Base-by-base conservation (phyloP, 2,888 invertebrate species). In the Plagodis dolabraria region DNA sequence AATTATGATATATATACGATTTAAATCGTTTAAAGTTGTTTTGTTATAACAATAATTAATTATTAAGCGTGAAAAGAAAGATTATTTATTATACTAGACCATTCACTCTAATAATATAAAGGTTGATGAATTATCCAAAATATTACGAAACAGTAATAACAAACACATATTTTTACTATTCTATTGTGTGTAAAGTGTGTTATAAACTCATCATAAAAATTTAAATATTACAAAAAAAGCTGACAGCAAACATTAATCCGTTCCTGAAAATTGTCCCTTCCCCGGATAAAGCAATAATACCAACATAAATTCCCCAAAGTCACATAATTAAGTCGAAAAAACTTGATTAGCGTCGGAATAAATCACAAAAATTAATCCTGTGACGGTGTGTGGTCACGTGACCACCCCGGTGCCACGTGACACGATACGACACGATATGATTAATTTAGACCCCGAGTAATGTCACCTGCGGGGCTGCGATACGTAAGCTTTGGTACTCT, bases 271-370 rank as follows among this genome's bases (percentile, higher is more conserved):
- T 34, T 4, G 35, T 33, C 36, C 46, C 33, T 33, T 53, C 11
- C 7, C 9, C 22, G 12, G 52, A 51, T 51, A 46, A 46, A 53
- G 51, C 50, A 51, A 47, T 61, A 62, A 61, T 57, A 47, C 57
- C 22, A 33, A 57, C 61, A 65, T 68, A 63, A 68, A 68, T 66
- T 61, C 60, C 52, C 33, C 52, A 7, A 50, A 55, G 60, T 53
- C 60, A 63, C 69, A 61, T 67, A 69, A 68, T 67, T 67, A 67
- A 65, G 54, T 64, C 59, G 60, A 68, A 67, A 61, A 67, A 67
- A 69, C 69, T 67, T 69, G 67, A 69, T 69, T 69, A 69, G 63
- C 64, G 56, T 47, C 53, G 55, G 54, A 59, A 69, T 69, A 69
- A 67, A 69, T 69, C 65, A 69, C 54, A 53, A 60, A 62, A 63